Conservation (phyloP, 2,888 invertebrate species). For the Drosophila ustulata region DNA sequence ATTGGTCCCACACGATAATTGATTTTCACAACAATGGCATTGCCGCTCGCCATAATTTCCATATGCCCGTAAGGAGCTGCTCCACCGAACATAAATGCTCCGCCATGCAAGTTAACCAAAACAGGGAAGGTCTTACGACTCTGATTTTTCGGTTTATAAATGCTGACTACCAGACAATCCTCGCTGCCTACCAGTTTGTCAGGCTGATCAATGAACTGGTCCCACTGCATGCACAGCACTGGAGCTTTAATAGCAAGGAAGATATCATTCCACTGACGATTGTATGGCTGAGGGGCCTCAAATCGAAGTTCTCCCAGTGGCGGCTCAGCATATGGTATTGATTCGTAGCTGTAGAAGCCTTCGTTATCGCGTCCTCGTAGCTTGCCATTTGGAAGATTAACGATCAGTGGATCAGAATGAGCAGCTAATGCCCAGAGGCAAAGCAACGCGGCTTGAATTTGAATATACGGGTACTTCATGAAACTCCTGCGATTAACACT, state of each 20-base stretch:
- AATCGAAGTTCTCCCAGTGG: slow-evolving; percentile 88
- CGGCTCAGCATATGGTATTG: slow-evolving; percentile 89
- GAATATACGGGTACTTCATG: background rate
- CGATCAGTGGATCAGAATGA: slow-evolving; percentile 46
- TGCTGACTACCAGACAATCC: slow-evolving; percentile 89
- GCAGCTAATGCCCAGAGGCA: background rate
- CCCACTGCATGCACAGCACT: slow-evolving; percentile 88
- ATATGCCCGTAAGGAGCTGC: slow-evolving; percentile 85
- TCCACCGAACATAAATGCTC: slow-evolving; percentile 89
- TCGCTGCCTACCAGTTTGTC: slow-evolving; percentile 86
- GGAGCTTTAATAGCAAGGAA: slow-evolving; percentile 87
- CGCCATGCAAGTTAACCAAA: slow-evolving; percentile 89
- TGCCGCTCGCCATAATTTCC: slow-evolving; percentile 87
- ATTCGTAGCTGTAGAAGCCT: slow-evolving; percentile 87
- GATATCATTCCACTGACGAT: slow-evolving; percentile 61
- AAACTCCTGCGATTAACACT: background rate
- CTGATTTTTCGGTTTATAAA: slow-evolving; percentile 86
- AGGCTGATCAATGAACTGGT: slow-evolving; percentile 82
- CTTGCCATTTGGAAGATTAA: slow-evolving; percentile 70
- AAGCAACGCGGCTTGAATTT: background rate
- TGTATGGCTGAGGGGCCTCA: slow-evolving; percentile 82
- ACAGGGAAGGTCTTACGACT: slow-evolving; percentile 86
- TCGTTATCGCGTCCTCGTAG: slow-evolving; percentile 72
- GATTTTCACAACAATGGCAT: slow-evolving; percentile 89
- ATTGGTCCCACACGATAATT: slow-evolving; percentile 91